Percentiles rank a stretch among this genome's conserved stretches.
These are phyloP conservation scores for Cepaea nemoralis DNA, from an alignment of 1,140 invertebrate species.

Conservation along the genomic window DNA sequence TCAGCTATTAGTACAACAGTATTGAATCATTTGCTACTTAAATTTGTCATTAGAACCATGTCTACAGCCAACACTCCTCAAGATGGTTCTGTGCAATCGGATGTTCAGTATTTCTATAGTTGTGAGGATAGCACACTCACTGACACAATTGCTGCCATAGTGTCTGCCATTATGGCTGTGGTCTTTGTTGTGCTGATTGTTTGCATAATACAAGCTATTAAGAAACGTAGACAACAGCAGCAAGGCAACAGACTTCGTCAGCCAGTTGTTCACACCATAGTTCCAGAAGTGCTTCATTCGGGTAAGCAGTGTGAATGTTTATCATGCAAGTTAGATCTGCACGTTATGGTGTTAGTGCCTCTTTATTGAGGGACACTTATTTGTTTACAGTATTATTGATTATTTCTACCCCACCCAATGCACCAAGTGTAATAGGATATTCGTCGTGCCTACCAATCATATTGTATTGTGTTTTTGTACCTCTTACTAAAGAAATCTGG, in stretches of 20 bases:
- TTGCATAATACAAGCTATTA: slow-evolving; percentile 23
- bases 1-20: too few relatives aligned
- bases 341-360: too few relatives aligned
- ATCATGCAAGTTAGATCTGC: too few relatives aligned
- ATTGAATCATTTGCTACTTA: too few relatives aligned
- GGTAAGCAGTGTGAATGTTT: slow-evolving; percentile 29
- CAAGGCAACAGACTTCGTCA: slow-evolving; percentile 22
- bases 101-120: too few relatives aligned
- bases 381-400: too few relatives aligned
- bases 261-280: slow-evolving; percentile 21
- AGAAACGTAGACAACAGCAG: slow-evolving; percentile 3
- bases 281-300: background rate
- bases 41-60: background rate
- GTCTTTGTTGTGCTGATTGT: slow-evolving; percentile 26
- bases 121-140: background rate
- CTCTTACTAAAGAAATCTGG: too few relatives aligned
- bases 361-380: too few relatives aligned
- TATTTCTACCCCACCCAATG: too few relatives aligned
- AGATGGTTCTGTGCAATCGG: background rate
- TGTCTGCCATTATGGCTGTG: slow-evolving; percentile 27
- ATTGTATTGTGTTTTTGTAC: too few relatives aligned
- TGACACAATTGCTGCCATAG: slow-evolving; percentile 26
- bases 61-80: background rate
- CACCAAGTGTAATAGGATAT: too few relatives aligned
- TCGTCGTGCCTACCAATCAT: too few relatives aligned